phyloP scores from a whole-genome alignment of 2,888 invertebrate genomes.

The Labia minor region DNA sequence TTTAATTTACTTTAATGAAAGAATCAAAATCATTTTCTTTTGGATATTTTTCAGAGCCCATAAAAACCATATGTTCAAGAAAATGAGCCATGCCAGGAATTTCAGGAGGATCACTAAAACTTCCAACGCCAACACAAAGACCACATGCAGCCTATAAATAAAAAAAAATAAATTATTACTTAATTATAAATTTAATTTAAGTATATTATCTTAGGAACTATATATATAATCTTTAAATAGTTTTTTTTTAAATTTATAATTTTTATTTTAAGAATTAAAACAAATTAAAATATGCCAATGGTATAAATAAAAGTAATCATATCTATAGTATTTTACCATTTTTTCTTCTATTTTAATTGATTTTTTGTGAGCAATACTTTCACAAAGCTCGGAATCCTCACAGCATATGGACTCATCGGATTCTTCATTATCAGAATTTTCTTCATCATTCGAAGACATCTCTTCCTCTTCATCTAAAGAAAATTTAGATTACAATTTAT shows the following conservation, averaged over 20 bases:
- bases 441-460: conserved; percentile 14
- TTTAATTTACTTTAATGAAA: conserved; percentile 52
- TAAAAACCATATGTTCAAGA: conserved; percentile 86
- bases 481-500: too few relatives aligned
- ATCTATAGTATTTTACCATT: too few relatives aligned
- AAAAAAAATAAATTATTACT: too few relatives aligned
- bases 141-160: conserved; percentile 57
- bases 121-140: conserved; percentile 62
- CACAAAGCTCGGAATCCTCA: neutral
- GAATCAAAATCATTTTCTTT: conserved; percentile 76
- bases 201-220: too few relatives aligned
- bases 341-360: conserved; percentile 29
- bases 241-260: conserved; percentile 23
- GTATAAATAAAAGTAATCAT: too few relatives aligned
- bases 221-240: conserved; percentile 17
- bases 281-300: conserved; percentile 4
- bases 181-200: too few relatives aligned
- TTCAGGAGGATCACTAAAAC: conserved; percentile 63
- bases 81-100: conserved; percentile 77
- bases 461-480: conserved; percentile 16
- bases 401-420: conserved; percentile 23
- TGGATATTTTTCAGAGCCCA: conserved; percentile 84
- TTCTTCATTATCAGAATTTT: conserved; percentile 23
- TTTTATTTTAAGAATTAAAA: too few relatives aligned
- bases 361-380: neutral